Evolutionary conservation across 2,797 vertebrate species (phyloP).

Genomic region (Poecilia picta): DNA sequence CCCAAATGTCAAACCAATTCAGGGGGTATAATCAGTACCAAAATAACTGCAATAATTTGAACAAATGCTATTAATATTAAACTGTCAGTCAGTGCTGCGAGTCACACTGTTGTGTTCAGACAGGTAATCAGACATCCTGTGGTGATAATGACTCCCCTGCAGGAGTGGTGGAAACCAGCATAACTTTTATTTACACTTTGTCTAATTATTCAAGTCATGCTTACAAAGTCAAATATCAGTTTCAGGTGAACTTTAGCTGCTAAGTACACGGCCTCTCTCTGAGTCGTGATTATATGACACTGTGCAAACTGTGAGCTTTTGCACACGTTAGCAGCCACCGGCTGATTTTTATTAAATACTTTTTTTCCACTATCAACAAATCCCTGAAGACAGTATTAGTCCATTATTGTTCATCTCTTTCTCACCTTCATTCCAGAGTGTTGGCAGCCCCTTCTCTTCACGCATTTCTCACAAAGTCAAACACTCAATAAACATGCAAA

Average conservation of each 20-base stretch:
- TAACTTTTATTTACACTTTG: slow-evolving; percentile 67
- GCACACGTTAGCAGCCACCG: not conserved
- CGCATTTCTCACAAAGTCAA: not conserved
- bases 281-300: not conserved
- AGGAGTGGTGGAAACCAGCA: slow-evolving; percentile 41
- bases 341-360: not conserved
- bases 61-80: slow-evolving; percentile 3
- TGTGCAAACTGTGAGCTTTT: not conserved
- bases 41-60: slow-evolving; percentile 5
- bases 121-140: slow-evolving; percentile 68
- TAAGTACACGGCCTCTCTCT: slow-evolving; percentile 18
- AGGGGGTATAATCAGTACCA: not conserved
- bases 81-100: slow-evolving; percentile 37
- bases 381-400: not conserved
- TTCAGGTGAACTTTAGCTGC: slow-evolving; percentile 14
- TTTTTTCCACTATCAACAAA: not conserved
- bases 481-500: not conserved
- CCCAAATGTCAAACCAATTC: slow-evolving; percentile 4
- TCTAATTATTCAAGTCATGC: slow-evolving; percentile 71
- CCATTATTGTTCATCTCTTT: not conserved
- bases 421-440: not conserved
- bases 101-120: slow-evolving; percentile 49
- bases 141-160: slow-evolving; percentile 63
- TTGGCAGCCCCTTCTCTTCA: not conserved
- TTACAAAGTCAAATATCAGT: slow-evolving; percentile 35